Evolutionary conservation across 2,797 vertebrate species (phyloP).

Genomic region (Molothrus aeneus): DNA sequence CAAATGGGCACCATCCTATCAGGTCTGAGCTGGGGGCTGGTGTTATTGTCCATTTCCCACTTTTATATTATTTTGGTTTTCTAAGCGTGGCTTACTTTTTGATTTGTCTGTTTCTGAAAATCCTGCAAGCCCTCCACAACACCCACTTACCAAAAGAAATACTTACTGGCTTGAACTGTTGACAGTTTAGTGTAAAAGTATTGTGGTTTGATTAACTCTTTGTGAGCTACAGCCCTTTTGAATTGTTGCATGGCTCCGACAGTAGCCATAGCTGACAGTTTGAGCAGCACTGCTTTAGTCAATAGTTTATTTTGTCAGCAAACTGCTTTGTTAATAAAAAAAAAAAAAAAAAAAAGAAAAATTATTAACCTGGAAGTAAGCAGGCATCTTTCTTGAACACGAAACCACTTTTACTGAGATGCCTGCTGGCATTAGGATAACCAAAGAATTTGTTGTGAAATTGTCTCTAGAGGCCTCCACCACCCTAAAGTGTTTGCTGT

Average conservation of each 20-base stretch:
- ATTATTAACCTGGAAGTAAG: not conserved
- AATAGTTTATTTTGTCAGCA: not conserved
- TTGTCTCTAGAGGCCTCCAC: conserved; percentile 12
- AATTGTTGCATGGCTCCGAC: not conserved
- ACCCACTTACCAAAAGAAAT: not conserved
- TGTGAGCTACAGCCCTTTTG: not conserved
- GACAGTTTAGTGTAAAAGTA: not conserved
- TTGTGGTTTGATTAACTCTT: not conserved
- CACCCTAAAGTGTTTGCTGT: not conserved
- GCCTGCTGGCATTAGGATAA: not conserved
- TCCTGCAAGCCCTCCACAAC: not conserved
- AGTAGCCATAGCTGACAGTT: not conserved
- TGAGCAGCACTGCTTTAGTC: not conserved
- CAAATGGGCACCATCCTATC: not conserved
- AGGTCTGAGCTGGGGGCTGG: not conserved
- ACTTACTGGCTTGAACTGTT: not conserved
- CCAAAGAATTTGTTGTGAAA: not conserved
- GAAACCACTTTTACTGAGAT: not conserved
- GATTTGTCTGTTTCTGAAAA: not conserved
- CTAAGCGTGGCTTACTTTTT: not conserved
- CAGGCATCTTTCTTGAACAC: not conserved
- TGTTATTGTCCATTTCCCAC: rapidly evolving
- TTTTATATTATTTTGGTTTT: not conserved
- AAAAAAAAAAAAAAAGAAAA: too few species aligned
- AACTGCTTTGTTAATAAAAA: not conserved